phyloP scores from a whole-genome alignment of 2,113 vertebrate species.

The Lagenorhynchus albirostris region DNA sequence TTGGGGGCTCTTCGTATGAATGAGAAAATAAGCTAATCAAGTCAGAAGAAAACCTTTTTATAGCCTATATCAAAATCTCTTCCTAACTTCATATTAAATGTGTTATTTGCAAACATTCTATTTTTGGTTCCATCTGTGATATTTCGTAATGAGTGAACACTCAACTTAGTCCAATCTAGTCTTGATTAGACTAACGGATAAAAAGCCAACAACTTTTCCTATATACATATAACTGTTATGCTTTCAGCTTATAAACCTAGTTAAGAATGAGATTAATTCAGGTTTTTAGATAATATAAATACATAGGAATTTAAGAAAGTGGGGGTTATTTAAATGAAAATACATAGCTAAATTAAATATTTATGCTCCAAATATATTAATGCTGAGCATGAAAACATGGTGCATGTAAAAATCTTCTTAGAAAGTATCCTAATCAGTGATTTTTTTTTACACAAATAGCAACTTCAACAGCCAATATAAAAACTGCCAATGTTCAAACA shows the following conservation, averaged over 20 bases:
- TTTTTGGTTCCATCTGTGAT: background rate
- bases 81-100: conserved; percentile 2
- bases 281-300: conserved; percentile 9
- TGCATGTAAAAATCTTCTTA: conserved; percentile 23
- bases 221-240: background rate
- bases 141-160: background rate
- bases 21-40: conserved; percentile 58
- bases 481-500: conserved; percentile 50
- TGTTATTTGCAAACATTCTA: conserved; percentile 25
- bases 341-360: conserved; percentile 9
- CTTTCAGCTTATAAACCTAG: background rate
- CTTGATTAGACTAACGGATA: conserved; percentile 25
- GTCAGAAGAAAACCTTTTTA: conserved; percentile 37
- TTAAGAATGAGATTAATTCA: background rate
- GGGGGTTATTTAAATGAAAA: conserved; percentile 1
- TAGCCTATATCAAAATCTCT: background rate
- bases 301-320: conserved; percentile 17
- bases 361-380: conserved; percentile 12
- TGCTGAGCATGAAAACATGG: background rate
- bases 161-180: background rate
- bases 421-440: conserved; percentile 44
- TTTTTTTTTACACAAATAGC: conserved; percentile 42
- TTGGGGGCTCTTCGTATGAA: conserved; percentile 58
- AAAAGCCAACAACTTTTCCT: background rate
- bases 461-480: conserved; percentile 43